Evolutionary conservation across 1,140 invertebrate species (phyloP), one percentile per base, ranked within the genome.

Genomic region (Diuraphis noxia): DNA sequence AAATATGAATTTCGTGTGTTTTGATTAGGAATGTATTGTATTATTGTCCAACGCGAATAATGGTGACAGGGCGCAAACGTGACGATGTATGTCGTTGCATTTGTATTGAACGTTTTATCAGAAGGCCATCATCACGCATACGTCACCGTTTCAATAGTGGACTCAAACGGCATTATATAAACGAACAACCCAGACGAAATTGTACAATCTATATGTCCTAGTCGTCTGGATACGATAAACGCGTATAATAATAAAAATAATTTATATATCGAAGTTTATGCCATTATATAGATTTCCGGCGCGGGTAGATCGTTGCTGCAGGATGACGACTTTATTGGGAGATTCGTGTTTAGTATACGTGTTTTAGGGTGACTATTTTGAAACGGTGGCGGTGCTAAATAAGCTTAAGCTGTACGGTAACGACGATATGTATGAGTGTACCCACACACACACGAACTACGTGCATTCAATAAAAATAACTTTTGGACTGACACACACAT

Each of bases 401-500:
- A 38, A 81, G 38, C 81, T n/a, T 34, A 84, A 43, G 40, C 40
- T 43, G 30, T 43, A 41, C 82, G 82, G 82, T 84, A 84, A 84
- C 30, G 40, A 43, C 82, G n/a, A 84, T 1, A 49, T 86, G 49
- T 84, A 19, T 41, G 9, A 5, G 17, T n/a, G 23, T n/a, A 41
- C 10, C 5, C 17, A 46, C 43, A 19, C 46, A 49, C 19, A 49
- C 4, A 49, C 19, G n/a, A 21, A 34, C n/a, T n/a, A 1, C 23
- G 85, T 36, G 23, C 43, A 23, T 86, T 86, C 85, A 52, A 52
- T 86, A 86, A 86, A 86, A 86, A 86, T 86, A 86, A 86, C 85
- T 86, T 86, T 86, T 25, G 46, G 34, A 52, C 84, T n/a, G 84
- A 49, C 84, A 34, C 43, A 86, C n/a, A 21, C 30, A 13, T 13